Percentiles rank a stretch among this genome's conserved stretches.
phyloP scores from a whole-genome alignment of 2,888 invertebrate genomes.

The Parthenolecanium corni region DNA sequence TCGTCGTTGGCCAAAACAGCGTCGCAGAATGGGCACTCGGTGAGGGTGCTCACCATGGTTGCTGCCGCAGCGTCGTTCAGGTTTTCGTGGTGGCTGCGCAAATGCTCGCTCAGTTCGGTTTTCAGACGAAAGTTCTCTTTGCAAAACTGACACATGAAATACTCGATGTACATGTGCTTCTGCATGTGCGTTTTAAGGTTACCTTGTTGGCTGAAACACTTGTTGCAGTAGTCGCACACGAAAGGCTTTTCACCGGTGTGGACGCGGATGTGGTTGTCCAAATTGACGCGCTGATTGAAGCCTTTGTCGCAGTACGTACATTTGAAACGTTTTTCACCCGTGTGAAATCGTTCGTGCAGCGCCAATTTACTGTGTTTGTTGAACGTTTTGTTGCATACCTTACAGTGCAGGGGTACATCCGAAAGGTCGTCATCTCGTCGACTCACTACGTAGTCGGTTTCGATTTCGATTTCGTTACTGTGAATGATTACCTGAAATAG shows the following conservation, averaged over 20 bases:
- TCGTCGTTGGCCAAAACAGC: constrained; percentile 2
- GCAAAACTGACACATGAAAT: constrained; percentile 21
- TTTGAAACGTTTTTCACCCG: constrained; percentile 20
- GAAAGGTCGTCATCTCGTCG: background rate
- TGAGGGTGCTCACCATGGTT: background rate
- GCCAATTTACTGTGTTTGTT: constrained; percentile 12
- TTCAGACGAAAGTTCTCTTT: constrained; percentile 7
- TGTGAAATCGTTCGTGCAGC: constrained; percentile 16
- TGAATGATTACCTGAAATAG: constrained; percentile 8
- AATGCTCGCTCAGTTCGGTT: constrained; percentile 18
- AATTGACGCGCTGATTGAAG: constrained; percentile 25
- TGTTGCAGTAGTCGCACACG: constrained; percentile 7
- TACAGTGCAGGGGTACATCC: constrained; percentile 6
- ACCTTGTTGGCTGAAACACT: constrained; percentile 27
- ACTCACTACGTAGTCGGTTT: constrained; percentile 9
- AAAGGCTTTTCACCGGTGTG: constrained; percentile 29
- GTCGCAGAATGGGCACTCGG: constrained; percentile 18
- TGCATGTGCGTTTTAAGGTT: constrained; percentile 28
- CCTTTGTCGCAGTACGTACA: constrained; percentile 22
- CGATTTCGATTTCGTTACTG: constrained; percentile 18
- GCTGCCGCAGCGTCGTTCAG: too few relatives aligned
- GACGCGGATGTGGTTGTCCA: constrained; percentile 25
- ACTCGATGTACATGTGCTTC: constrained; percentile 24
- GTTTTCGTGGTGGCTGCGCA: constrained; percentile 3
- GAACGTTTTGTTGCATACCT: constrained; percentile 15